Evolutionary conservation across 2,888 invertebrate genomes (phyloP).

Genomic region (Nomada flava): DNA sequence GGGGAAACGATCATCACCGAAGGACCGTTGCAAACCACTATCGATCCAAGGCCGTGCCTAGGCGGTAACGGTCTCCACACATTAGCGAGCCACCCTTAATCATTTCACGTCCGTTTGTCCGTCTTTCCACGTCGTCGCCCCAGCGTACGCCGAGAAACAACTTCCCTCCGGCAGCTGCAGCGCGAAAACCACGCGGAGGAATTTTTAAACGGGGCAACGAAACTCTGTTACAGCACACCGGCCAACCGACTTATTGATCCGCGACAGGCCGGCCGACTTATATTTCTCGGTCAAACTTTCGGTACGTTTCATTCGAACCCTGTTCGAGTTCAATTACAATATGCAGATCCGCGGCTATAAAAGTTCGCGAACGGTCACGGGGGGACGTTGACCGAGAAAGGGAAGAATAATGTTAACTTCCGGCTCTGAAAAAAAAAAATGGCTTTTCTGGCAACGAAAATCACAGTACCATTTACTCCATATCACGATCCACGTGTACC

Average conservation of each 20-base stretch:
- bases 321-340: conserved; percentile 34
- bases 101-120: conserved; percentile 11
- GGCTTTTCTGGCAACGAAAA: no score
- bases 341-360: conserved; percentile 22
- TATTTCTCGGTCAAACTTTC: conserved; percentile 44
- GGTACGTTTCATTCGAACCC: conserved; percentile 14
- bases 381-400: no score
- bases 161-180: neutral
- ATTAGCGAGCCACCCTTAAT: conserved; percentile 39
- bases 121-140: neutral
- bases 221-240: conserved; percentile 10
- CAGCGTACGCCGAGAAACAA: neutral
- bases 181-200: conserved; percentile 8
- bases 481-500: no score
- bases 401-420: no score
- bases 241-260: conserved; percentile 56
- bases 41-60: conserved; percentile 30
- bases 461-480: no score
- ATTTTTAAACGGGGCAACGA: conserved; percentile 25
- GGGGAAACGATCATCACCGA: conserved; percentile 21
- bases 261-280: conserved; percentile 42
- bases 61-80: conserved; percentile 42
- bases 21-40: conserved; percentile 10
- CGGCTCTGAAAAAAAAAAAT: no score
- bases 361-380: neutral